Evolutionary conservation across 2,797 vertebrate species (phyloP).

Genomic region (Remorina albescens): DNA sequence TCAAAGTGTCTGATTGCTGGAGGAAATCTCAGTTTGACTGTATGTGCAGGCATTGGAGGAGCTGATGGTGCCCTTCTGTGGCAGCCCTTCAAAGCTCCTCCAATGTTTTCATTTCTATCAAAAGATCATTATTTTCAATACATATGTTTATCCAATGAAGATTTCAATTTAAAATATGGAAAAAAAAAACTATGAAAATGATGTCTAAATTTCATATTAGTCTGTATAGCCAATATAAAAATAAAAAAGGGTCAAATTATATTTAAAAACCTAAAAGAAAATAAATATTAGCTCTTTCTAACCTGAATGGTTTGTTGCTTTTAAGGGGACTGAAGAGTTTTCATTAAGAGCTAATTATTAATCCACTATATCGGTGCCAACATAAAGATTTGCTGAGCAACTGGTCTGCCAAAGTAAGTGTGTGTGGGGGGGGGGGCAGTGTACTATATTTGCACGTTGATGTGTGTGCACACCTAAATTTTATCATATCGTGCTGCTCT

Average conservation of each 20-base stretch:
- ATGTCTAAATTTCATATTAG: not conserved
- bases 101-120: not conserved
- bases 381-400: constrained; percentile 65
- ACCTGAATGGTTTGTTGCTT: constrained; percentile 48
- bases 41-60: constrained; percentile 27
- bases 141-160: not conserved
- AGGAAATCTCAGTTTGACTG: constrained; percentile 45
- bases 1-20: constrained; percentile 44
- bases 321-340: constrained; percentile 56
- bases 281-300: constrained; percentile 19
- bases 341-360: constrained; percentile 76
- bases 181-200: not conserved
- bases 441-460: constrained; percentile 36
- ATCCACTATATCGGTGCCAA: constrained; percentile 66
- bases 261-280: constrained; percentile 4
- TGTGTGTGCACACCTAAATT: constrained; percentile 17
- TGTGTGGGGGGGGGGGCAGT: constrained; percentile 19
- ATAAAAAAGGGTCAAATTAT: constrained; percentile 6
- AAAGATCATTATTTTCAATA: not conserved
- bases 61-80: constrained; percentile 45
- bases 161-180: not conserved
- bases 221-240: not conserved
- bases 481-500: constrained; percentile 51
- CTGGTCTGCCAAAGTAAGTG: constrained; percentile 49
- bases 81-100: constrained; percentile 31